Evolutionary conservation across 2,113 vertebrate species (phyloP).

Genomic region (Notiomystis cincta): DNA sequence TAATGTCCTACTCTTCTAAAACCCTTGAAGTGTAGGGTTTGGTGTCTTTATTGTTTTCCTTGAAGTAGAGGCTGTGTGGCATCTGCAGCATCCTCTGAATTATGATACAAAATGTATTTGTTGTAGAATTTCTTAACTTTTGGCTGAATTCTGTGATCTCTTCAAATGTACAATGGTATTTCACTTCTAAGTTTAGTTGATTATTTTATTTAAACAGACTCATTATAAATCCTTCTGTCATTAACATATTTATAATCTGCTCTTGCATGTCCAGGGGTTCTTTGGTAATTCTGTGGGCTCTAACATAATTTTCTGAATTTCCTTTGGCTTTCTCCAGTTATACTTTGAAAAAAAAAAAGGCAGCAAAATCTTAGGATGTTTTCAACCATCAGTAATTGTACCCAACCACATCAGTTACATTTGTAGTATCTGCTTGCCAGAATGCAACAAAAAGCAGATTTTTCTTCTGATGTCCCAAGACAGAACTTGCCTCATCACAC

Average conservation of each 20-base stretch:
- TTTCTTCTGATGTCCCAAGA: background rate
- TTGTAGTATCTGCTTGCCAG: background rate
- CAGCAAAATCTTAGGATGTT: background rate
- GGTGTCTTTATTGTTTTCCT: background rate
- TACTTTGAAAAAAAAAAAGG: background rate
- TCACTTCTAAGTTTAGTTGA: background rate
- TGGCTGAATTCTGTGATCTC: background rate
- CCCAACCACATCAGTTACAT: background rate
- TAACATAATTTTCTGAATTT: background rate
- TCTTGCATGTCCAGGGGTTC: background rate
- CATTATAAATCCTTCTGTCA: background rate
- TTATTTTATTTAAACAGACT: background rate
- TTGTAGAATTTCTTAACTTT: background rate
- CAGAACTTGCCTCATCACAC: background rate
- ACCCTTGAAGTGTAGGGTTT: background rate
- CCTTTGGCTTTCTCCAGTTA: background rate
- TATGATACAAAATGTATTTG: background rate
- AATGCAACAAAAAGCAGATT: background rate
- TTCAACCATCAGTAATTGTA: background rate
- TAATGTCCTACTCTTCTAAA: background rate
- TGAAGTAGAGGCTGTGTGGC: fast-evolving
- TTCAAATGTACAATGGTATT: background rate
- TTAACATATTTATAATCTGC: background rate
- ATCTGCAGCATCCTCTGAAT: background rate
- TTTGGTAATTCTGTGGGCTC: background rate